These are phyloP conservation scores for Thera obeliscata DNA, from an alignment of 2,888 invertebrate species.

Conservation along the genomic window DNA sequence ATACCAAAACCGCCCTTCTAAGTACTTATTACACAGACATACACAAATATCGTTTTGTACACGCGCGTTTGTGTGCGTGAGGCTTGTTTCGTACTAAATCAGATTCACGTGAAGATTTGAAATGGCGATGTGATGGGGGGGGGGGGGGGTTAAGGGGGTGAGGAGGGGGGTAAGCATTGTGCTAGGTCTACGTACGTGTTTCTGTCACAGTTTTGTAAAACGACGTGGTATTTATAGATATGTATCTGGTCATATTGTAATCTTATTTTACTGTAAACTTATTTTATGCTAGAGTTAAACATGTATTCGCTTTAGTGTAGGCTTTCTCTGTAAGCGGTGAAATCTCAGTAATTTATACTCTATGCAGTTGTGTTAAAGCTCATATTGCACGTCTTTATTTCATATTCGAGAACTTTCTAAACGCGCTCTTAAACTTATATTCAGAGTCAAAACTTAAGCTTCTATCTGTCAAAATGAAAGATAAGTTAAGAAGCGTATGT, in stretches of 20 bases:
- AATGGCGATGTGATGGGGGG: no score
- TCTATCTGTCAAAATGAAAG: background rate
- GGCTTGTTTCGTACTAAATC: no score
- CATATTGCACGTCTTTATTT: background rate
- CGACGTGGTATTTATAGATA: conserved; percentile 41
- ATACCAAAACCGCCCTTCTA: no score
- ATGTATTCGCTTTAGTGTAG: conserved; percentile 77
- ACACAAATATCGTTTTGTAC: no score
- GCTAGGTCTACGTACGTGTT: background rate
- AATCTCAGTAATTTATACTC: background rate
- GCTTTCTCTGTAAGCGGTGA: conserved; percentile 48
- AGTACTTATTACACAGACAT: no score
- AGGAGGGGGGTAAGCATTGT: background rate
- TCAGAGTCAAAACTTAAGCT: background rate
- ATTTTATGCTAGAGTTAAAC: conserved; percentile 68
- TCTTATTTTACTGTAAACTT: conserved; percentile 50
- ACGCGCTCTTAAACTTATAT: background rate
- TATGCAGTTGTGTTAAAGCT: background rate
- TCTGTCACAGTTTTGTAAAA: conserved; percentile 21
- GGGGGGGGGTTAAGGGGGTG: no score
- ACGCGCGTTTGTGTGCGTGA: no score
- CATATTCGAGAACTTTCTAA: background rate
- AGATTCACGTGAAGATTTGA: no score
- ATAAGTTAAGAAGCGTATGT: no score
- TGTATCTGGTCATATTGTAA: conserved; percentile 67